Percentiles rank a stretch among this genome's conserved stretches.
Conservation (phyloP, 2,797 vertebrate species). For the Etheostoma nigrum region DNA sequence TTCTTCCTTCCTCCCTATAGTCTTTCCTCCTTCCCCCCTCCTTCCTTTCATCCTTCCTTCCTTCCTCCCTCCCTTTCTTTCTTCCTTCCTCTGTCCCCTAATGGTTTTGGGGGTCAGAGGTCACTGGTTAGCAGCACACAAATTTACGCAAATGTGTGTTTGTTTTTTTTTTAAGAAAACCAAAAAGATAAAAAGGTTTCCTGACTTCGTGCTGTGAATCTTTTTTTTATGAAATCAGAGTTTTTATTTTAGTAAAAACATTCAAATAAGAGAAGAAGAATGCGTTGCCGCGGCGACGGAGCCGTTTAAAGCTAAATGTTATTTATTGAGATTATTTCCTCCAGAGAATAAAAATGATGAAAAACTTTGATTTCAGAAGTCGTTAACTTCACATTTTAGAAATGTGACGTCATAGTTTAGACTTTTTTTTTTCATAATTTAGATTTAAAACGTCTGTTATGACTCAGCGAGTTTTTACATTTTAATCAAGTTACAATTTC, state of each 20-base stretch:
- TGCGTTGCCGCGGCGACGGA: no score
- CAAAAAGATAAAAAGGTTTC: constrained; percentile 53
- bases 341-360: no score
- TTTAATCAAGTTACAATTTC: no score
- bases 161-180: constrained; percentile 87
- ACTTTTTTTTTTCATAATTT: background rate
- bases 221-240: constrained; percentile 94
- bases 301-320: background rate
- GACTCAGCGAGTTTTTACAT: no score
- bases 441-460: background rate
- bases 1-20: background rate
- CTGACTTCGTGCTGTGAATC: constrained; percentile 85
- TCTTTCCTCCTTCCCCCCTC: no score
- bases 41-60: no score
- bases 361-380: no score
- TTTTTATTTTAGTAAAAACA: constrained; percentile 98
- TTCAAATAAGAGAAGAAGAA: constrained; percentile 63
- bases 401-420: no score
- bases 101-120: constrained; percentile 34
- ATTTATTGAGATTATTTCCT: constrained; percentile 78
- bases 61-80: no score
- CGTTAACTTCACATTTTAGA: no score
- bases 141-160: constrained; percentile 87
- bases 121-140: constrained; percentile 13
- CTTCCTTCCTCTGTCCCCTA: background rate